Evolutionary conservation across 2,797 vertebrate genomes (phyloP), one percentile per base, ranked within the genome.

Genomic region (Myripristis jacobus): DNA sequence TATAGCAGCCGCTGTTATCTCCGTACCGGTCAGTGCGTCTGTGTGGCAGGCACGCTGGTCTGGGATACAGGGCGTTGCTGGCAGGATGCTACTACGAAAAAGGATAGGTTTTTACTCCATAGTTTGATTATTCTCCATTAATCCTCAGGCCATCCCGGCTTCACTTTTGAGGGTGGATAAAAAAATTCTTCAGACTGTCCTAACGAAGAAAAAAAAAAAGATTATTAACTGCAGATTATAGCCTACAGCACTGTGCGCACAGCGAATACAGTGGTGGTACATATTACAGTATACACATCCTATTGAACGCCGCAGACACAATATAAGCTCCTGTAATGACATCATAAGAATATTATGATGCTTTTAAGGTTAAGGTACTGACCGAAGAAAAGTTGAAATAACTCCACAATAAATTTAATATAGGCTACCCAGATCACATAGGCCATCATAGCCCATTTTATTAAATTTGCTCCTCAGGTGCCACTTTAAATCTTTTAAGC

Each of bases 61-160:
- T 88, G 83, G 70, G 82, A 88, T 85, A 12, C 89, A 93, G 94
- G 94, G 94, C 93, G 94, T 94, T 91, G 92, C 92, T 93, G 87
- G 53, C 64, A 81, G 82, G 84, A 88, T 86, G 81, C 70, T 84
- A 38, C 62, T 56, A 75, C 70, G 69, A 53, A 72, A 34, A 44
- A 48, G 13, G 16, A 1, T n/a, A 1, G 47, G 31, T 48, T 43
- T 43, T 43, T 43, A 16, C 13, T 31, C 38, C 12, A 15, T 41
- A 15, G 0, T 62, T 80, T 60, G 9, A 59, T 61, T 25, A 21
- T 54, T 53, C 59, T 41, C 41, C 27, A 10, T 22, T 58, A 63
- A 56, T 77, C 43, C 5, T 31, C 52, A 58, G 41, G 41, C 15
- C 22, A 10, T 21, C 27, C 64, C 3, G 24, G 47, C 27, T 7